A percentile compares a stretch with the other conserved stretches of the same genome.
Conservation (phyloP, 2,888 invertebrate genomes). For the Cataglyphis cursor region DNA sequence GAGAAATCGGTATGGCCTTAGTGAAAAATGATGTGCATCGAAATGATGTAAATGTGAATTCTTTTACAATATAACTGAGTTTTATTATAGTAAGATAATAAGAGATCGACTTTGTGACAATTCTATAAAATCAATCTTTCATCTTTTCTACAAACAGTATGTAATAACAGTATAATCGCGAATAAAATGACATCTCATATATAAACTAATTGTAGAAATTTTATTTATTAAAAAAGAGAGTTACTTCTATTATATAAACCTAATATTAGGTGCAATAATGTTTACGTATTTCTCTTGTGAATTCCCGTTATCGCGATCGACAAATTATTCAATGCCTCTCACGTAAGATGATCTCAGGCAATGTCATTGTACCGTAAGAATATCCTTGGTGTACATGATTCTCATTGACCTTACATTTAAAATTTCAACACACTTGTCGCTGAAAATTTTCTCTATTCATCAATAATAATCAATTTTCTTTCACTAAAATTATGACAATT, state of each 20-base stretch:
- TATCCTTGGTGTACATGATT: not conserved
- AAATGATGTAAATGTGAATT: not conserved
- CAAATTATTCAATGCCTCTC: slow-evolving; percentile 3
- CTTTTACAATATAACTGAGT: not conserved
- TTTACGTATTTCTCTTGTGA: not conserved
- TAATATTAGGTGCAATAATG: not conserved
- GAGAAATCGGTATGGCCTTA: not conserved
- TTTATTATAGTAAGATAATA: not conserved
- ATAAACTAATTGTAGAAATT: not conserved
- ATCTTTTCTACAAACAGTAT: not conserved
- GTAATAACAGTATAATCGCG: not conserved
- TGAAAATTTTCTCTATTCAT: not conserved
- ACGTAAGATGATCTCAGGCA: not conserved
- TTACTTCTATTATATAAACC: not conserved
- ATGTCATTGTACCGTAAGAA: slow-evolving; percentile 7
- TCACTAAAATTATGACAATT: not conserved
- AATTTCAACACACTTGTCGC: not conserved
- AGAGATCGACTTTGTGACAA: not conserved
- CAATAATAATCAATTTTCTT: not conserved
- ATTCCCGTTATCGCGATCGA: not conserved
- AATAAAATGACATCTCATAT: not conserved
- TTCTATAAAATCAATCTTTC: not conserved
- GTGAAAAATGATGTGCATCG: not conserved
- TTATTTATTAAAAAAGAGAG: not conserved
- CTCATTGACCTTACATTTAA: not conserved